Evolutionary conservation across 2,888 invertebrate species (phyloP).

Genomic region (Drosophila fungiperda): DNA sequence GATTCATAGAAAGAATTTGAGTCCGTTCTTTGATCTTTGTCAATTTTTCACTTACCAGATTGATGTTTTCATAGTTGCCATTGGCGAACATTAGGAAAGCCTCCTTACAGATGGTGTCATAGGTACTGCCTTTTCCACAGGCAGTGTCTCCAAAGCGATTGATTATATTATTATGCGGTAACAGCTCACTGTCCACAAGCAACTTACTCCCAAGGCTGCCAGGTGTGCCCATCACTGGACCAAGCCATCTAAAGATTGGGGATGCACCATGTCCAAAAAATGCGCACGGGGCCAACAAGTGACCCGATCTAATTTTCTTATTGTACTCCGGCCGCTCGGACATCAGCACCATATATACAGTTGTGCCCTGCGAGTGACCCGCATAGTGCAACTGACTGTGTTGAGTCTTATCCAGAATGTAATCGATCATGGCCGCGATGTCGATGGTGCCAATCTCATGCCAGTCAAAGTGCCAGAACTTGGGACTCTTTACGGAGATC

Average conservation of each 20-base stretch:
- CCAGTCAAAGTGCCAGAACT: conserved; percentile 88
- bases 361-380: conserved; percentile 84
- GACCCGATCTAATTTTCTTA: conserved; percentile 75
- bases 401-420: conserved; percentile 63
- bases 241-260: conserved; percentile 83
- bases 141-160: conserved; percentile 71
- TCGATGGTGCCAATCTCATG: conserved; percentile 93
- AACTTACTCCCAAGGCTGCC: conserved; percentile 69
- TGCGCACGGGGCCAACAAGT: conserved; percentile 82
- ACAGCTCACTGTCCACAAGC: conserved; percentile 68
- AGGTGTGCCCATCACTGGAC: conserved; percentile 80
- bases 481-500: conserved; percentile 74
- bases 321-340: conserved; percentile 79
- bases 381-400: conserved; percentile 72
- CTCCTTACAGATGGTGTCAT: conserved; percentile 65
- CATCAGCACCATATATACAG: conserved; percentile 73
- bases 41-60: conserved; percentile 54
- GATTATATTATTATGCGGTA: conserved; percentile 69
- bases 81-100: conserved; percentile 69
- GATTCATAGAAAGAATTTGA: neutral
- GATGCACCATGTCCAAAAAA: conserved; percentile 86
- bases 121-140: conserved; percentile 56
- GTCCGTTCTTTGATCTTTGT: neutral
- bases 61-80: conserved; percentile 74
- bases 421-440: conserved; percentile 82